Conservation (phyloP, 2,113 vertebrate genomes). For the Eira barbara region DNA sequence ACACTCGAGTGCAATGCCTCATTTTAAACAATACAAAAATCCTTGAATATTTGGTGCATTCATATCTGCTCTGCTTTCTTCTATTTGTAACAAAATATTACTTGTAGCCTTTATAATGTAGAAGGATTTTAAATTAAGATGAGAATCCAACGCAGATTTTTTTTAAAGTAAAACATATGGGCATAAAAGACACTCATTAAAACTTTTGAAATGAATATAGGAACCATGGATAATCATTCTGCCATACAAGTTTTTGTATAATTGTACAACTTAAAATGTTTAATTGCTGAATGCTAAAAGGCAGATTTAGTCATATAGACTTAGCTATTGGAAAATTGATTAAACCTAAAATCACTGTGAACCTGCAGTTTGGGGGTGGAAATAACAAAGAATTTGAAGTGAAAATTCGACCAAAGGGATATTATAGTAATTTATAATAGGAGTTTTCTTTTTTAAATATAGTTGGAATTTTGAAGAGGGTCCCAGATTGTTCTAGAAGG, state of each 20-base stretch:
- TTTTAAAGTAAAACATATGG: neutral
- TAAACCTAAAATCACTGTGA: constrained; percentile 64
- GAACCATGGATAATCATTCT: neutral
- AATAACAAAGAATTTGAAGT: neutral
- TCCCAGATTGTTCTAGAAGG: neutral
- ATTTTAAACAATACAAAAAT: constrained; percentile 20
- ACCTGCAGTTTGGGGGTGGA: constrained; percentile 16
- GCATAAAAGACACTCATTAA: neutral
- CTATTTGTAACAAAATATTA: neutral
- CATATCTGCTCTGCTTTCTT: neutral
- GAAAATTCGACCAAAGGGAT: constrained; percentile 66
- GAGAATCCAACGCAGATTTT: neutral
- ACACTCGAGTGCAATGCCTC: neutral
- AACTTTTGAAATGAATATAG: constrained; percentile 5
- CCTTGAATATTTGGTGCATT: neutral
- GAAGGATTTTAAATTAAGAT: constrained; percentile 41
- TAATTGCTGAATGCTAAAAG: constrained; percentile 10
- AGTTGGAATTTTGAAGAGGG: neutral
- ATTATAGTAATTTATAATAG: constrained; percentile 56
- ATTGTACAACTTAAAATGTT: neutral
- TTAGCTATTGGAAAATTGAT: constrained; percentile 42
- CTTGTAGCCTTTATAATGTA: constrained; percentile 27
- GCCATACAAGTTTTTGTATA: neutral
- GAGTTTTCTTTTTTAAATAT: neutral
- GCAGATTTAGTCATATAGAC: neutral